Percentiles rank a stretch among this genome's conserved stretches.
Evolutionary conservation across 2,888 invertebrate species (phyloP).

Genomic region (Folsomia candida): DNA sequence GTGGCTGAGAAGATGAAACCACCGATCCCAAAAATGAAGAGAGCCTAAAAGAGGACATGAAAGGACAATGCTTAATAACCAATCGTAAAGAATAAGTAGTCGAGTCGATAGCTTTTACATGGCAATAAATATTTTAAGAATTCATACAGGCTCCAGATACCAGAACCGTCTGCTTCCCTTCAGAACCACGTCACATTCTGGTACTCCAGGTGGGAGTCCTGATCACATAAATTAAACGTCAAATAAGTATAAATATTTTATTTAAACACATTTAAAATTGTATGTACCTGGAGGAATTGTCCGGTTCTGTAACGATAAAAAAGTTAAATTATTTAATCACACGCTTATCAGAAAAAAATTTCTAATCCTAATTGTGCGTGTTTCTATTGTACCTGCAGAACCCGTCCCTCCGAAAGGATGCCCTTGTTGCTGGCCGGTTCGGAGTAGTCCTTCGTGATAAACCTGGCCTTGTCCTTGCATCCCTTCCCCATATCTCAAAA

Average conservation of each 20-base stretch:
- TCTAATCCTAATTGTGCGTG: no score
- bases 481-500: conserved; percentile 2
- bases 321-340: no score
- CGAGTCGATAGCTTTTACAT: no score
- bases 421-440: neutral
- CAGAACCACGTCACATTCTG: conserved; percentile 14
- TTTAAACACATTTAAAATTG: no score
- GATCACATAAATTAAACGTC: no score
- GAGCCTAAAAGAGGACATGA: conserved; percentile 12
- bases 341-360: no score
- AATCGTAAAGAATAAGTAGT: neutral
- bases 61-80: neutral
- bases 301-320: no score
- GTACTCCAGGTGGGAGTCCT: conserved; percentile 11
- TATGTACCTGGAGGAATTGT: no score
- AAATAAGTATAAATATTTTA: no score
- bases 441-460: neutral
- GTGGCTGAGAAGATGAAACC: conserved; percentile 28
- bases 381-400: no score
- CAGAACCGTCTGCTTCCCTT: conserved; percentile 8
- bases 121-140: neutral
- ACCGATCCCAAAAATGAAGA: conserved; percentile 32
- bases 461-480: neutral
- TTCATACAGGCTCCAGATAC: conserved; percentile 9
- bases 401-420: no score